Evolutionary conservation across 2,797 vertebrate species (phyloP), one percentile per base, ranked within the genome.

Genomic region (Leptatherina wallacei): DNA sequence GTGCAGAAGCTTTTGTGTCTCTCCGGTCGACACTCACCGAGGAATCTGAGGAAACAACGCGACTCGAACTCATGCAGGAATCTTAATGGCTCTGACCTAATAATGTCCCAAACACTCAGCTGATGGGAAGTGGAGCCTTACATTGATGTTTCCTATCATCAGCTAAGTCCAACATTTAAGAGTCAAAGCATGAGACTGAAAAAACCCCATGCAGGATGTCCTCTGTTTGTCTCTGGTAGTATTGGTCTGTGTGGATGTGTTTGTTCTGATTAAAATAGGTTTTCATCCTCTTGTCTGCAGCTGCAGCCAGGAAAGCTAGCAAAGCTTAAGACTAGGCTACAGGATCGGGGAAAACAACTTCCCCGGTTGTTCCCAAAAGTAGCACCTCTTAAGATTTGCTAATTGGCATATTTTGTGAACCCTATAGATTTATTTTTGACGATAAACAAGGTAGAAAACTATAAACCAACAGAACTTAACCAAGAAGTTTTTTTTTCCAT

Each of bases 121-220:
- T 65, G 29, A 47, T 40, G 63, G 85, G 66, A 86, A 81, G 77
- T 14, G 71, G 80, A 91, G 71, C 58, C 74, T 13, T 11, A 14
- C 24, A 12, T 61, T 71, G 70, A 83, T 75, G 72, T 85, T 77
- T 83, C 13, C 60, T 61, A 57, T 69, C 69, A 65, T 81, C 27
- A 44, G 30, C 49, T 47, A 0, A 30, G 49, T 62, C 16, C 60
- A 32, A 73, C 38, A 58, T 35, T 68, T 22, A 61, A 49, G 16
- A 64, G 58, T 66, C 35, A 69, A 62, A 65, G 4, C n/a, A 1
- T 59, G 58, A 71, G 59, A 38, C 18, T 80, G 61, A 69, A 65
- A 18, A 57, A 38, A 63, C 36, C 49, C 32, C 32, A 63, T 8
- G 36, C 56, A 63, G 59, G 42, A 65, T 22, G 51, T 65, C 33